Evolutionary conservation across 2,797 vertebrate genomes (phyloP), one percentile per base, ranked within the genome.

Genomic region (Toxotes lorentzi): DNA sequence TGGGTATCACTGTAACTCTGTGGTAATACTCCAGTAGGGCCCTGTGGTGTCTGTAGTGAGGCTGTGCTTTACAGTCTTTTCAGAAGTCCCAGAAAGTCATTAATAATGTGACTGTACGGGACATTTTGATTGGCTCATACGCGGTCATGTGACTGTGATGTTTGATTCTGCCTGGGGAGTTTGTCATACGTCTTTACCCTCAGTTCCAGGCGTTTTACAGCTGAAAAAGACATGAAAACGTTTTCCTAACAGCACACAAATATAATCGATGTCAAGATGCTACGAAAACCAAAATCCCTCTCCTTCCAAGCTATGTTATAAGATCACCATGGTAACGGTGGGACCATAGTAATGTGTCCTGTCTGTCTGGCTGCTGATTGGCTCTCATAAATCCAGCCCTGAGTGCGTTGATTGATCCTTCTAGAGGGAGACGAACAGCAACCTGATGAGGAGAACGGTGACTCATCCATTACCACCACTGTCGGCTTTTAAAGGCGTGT

Each of bases 321-420:
- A 41, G 56, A 48, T 79, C 69, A n/a, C 79, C 75, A 68, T 75
- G 62, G 84, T 11, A 77, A 81, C 41, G 17, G 23, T 0, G 32
- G 27, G 24, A 21, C 51, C 27, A 61, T 63, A 60, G 73, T 79
- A 30, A 62, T 27, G 67, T 41, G 66, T 27, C 73, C 64, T 0
- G 38, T 23, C 62, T 14, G 45, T 60, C 63, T 35, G 34, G 27
- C 60, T 67, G 40, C 62, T 63, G 76, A 89, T 83, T 82, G 80
- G 76, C 65, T 80, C 14, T 10, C 63, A 35, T 71, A 61, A 74
- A 73, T 79, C 65, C 62, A 57, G 32, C 40, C 27, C 23, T 4
- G 14, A 45, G 60, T 17, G 11, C 0, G 9, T 59, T 84, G 83
- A 81, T 87, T 86, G 79, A 86, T 82, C 66, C 69, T n/a, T 34